Evolutionary conservation across 2,113 vertebrate species (phyloP).

Genomic region (Callipepla californica): DNA sequence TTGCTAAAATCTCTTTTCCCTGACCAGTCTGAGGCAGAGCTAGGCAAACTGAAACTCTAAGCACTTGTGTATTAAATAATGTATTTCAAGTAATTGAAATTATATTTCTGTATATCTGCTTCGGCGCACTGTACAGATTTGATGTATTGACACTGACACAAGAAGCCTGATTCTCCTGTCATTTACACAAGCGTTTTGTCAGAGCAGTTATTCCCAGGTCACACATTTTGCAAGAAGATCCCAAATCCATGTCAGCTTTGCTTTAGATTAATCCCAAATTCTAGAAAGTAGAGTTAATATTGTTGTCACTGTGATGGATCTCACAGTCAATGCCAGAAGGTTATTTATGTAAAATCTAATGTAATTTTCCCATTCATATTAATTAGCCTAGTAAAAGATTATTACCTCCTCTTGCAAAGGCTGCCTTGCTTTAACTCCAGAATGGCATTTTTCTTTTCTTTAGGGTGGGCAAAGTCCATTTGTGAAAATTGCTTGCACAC

Average conservation of each 20-base stretch:
- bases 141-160: conserved; percentile 25
- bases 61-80: conserved; percentile 50
- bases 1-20: conserved; percentile 36
- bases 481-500: neutral
- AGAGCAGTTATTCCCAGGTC: conserved; percentile 7
- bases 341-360: neutral
- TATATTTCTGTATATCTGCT: conserved; percentile 28
- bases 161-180: conserved; percentile 28
- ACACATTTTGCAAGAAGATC: neutral
- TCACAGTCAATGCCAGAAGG: neutral
- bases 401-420: neutral
- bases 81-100: conserved; percentile 43
- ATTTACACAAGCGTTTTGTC: neutral
- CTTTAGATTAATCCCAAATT: conserved; percentile 22
- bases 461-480: neutral
- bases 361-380: neutral
- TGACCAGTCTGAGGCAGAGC: neutral
- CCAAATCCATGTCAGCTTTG: neutral
- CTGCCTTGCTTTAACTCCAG: neutral
- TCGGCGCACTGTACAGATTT: conserved; percentile 15
- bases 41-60: neutral
- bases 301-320: neutral
- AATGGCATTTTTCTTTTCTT: neutral
- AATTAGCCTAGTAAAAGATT: neutral
- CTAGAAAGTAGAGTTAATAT: neutral